Percentiles rank a stretch among this genome's conserved stretches.
These are phyloP conservation scores for Euphydryas editha DNA, from an alignment of 2,888 invertebrate genomes.

Conservation along the genomic window DNA sequence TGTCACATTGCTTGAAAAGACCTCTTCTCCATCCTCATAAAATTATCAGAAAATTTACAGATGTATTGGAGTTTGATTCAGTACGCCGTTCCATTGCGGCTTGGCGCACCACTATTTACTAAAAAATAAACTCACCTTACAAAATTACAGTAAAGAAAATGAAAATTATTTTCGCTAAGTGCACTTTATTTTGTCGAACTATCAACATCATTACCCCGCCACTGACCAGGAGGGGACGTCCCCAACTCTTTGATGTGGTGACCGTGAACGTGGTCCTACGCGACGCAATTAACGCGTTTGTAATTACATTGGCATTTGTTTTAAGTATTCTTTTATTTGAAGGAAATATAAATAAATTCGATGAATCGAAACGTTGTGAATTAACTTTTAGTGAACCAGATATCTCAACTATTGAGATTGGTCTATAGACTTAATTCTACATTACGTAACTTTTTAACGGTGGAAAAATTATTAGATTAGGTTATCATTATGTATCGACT, in stretches of 20 bases:
- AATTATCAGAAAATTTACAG: too few relatives aligned
- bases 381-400: too few relatives aligned
- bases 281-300: constrained; percentile 63
- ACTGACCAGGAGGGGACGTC: constrained; percentile 54
- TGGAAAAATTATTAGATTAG: too few relatives aligned
- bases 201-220: constrained; percentile 47
- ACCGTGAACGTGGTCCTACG: constrained; percentile 76
- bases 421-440: too few relatives aligned
- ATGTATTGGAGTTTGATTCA: too few relatives aligned
- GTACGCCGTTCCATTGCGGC: too few relatives aligned
- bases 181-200: constrained; percentile 47
- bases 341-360: not conserved
- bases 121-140: not conserved
- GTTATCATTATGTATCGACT: too few relatives aligned
- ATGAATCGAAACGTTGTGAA: not conserved
- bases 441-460: too few relatives aligned
- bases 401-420: not conserved
- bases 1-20: too few relatives aligned
- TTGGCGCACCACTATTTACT: too few relatives aligned
- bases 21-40: too few relatives aligned
- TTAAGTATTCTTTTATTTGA: constrained; percentile 28
- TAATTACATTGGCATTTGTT: constrained; percentile 43
- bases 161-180: not conserved
- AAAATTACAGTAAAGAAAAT: too few relatives aligned
- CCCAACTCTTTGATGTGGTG: constrained; percentile 79